Evolutionary conservation across 37 sponge, comb jelly and placozoan species (phyloP).

Genomic region (Halisarca cf. caerulea): DNA sequence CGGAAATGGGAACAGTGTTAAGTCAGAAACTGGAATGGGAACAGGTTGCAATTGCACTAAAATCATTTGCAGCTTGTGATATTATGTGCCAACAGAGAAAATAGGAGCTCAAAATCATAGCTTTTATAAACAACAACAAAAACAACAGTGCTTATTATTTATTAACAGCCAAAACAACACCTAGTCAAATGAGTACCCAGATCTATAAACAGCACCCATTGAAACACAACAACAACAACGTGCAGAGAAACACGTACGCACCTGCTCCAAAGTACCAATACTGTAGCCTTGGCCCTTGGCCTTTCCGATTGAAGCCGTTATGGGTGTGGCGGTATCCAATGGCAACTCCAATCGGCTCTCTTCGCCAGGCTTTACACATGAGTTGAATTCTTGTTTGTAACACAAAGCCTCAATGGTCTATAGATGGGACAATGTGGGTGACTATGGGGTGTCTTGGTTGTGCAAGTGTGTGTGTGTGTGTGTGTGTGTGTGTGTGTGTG

Average conservation of each 20-base stretch:
- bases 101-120: too few species aligned
- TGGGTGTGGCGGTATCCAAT: background rate
- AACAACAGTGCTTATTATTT: too few species aligned
- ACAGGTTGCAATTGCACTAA: too few species aligned
- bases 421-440: background rate
- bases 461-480: too few species aligned
- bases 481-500: too few species aligned
- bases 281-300: constrained; percentile 18
- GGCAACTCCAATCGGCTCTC: constrained; percentile 27
- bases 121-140: too few species aligned
- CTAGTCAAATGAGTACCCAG: too few species aligned
- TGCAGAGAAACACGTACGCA: background rate
- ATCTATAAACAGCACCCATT: too few species aligned
- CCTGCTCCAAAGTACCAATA: constrained; percentile 23
- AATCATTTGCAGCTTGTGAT: too few species aligned
- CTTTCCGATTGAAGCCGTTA: background rate
- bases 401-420: constrained; percentile 27
- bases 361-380: background rate
- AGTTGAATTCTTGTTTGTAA: constrained; percentile 19
- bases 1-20: background rate
- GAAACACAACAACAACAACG: too few species aligned
- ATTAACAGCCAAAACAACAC: constrained; percentile 7
- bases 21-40: background rate
- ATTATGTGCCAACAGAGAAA: too few species aligned
- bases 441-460: background rate